A percentile compares a stretch with the other conserved stretches of the same genome.
Conservation (phyloP, 2,113 vertebrate genomes). For the Rutilus rutilus region DNA sequence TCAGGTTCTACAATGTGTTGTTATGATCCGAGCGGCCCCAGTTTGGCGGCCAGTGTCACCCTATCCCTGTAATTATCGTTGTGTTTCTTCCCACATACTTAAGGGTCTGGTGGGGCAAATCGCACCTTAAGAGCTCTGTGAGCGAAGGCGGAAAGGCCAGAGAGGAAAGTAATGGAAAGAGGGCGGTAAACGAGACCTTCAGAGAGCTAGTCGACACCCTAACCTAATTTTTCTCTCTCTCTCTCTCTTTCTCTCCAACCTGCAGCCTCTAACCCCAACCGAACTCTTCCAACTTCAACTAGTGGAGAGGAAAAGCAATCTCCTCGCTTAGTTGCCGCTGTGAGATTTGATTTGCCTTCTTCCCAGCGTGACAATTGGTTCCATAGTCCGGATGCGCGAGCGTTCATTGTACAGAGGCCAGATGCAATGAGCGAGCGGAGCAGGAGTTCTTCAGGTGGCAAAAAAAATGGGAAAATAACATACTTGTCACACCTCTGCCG, state of each 20-base stretch:
- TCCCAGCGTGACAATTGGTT: conserved; percentile 77
- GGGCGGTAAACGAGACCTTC: neutral
- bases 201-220: neutral
- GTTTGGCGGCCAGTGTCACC: conserved; percentile 71
- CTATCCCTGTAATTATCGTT: conserved; percentile 75
- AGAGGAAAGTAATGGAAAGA: conserved; percentile 2
- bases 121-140: neutral
- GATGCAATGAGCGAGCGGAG: conserved; percentile 55
- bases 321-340: conserved; percentile 73
- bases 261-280: conserved; percentile 41
- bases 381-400: conserved; percentile 74
- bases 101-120: conserved; percentile 47
- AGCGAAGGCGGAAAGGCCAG: conserved; percentile 52
- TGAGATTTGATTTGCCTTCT: conserved; percentile 81
- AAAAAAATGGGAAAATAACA: conserved; percentile 44
- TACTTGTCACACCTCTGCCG: conserved; percentile 60
- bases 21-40: conserved; percentile 75
- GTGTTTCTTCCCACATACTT: conserved; percentile 69
- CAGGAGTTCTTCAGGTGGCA: conserved; percentile 71
- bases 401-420: conserved; percentile 70
- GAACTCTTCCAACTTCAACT: conserved; percentile 14
- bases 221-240: conserved; percentile 55
- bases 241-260: conserved; percentile 59
- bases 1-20: conserved; percentile 79
- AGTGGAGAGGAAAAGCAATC: conserved; percentile 76